phyloP scores from a whole-genome alignment of 2,797 vertebrate species.

The Megalops cyprinoides region DNA sequence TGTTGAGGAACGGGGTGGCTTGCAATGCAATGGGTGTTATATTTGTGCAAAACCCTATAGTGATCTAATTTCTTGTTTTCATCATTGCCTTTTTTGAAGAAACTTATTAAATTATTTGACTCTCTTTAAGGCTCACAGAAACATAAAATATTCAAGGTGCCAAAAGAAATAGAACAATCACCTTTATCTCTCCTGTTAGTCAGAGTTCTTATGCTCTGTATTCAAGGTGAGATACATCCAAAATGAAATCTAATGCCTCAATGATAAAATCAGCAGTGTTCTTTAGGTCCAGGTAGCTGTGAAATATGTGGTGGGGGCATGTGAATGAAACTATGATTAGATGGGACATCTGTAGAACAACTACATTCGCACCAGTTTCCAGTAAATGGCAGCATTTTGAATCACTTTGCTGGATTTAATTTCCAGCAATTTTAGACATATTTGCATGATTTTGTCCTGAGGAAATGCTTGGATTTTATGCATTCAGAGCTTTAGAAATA shows the following conservation, averaged over 20 bases:
- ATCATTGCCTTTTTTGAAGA: not conserved
- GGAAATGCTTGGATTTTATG: not conserved
- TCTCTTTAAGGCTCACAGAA: not conserved
- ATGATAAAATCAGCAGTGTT: not conserved
- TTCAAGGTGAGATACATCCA: too few relatives aligned
- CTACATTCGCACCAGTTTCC: too few relatives aligned
- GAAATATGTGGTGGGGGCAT: too few relatives aligned
- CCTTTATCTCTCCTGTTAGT: not conserved
- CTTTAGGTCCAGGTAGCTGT: not conserved
- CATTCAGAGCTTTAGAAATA: too few relatives aligned
- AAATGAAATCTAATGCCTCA: too few relatives aligned
- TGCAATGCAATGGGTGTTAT: too few relatives aligned
- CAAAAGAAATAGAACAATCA: not conserved
- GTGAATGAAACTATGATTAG: not conserved
- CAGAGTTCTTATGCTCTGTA: not conserved
- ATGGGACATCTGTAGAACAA: too few relatives aligned
- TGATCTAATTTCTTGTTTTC: not conserved
- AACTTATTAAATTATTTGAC: not conserved
- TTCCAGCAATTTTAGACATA: too few relatives aligned
- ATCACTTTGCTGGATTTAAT: too few relatives aligned
- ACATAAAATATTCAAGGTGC: not conserved
- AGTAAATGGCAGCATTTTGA: not conserved
- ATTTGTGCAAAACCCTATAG: not conserved
- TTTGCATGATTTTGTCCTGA: not conserved
- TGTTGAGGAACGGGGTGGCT: too few relatives aligned